phyloP scores from a whole-genome alignment of 2,888 invertebrate genomes.

The Hylaea fasciaria region DNA sequence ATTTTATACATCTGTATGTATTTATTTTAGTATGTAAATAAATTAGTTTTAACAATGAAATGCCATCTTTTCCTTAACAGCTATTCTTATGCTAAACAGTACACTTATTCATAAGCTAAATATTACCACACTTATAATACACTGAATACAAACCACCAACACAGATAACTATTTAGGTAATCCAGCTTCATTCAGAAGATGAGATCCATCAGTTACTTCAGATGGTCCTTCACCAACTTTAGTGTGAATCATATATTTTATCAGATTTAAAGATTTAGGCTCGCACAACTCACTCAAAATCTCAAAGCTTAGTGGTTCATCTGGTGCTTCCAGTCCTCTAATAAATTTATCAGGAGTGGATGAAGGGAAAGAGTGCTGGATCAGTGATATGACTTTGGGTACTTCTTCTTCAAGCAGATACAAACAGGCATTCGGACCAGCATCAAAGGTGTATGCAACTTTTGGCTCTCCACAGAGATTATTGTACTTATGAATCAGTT shows the following conservation, averaged over 20 bases:
- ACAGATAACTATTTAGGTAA: slow-evolving; percentile 45
- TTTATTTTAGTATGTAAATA: slow-evolving; percentile 61
- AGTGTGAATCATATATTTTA: slow-evolving; percentile 94
- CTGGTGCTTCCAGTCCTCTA: slow-evolving; percentile 57
- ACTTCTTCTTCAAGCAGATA: slow-evolving; percentile 92
- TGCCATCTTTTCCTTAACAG: slow-evolving; percentile 48
- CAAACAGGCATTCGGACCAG: slow-evolving; percentile 98
- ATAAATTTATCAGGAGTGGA: slow-evolving; percentile 66
- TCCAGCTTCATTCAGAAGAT: slow-evolving; percentile 66
- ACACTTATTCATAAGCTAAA: slow-evolving; percentile 3
- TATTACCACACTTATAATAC: slow-evolving; percentile 8
- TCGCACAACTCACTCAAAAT: slow-evolving; percentile 58
- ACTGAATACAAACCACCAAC: slow-evolving; percentile 20
- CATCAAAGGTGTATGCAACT: slow-evolving; percentile 99
- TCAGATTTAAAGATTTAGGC: slow-evolving; percentile 78
- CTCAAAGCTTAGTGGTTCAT: slow-evolving; percentile 45
- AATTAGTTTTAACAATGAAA: slow-evolving; percentile 51
- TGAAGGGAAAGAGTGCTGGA: slow-evolving; percentile 90
- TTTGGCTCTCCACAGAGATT: slow-evolving; percentile 85
- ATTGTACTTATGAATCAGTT: slow-evolving; percentile 94
- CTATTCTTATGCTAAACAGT: slow-evolving; percentile 5
- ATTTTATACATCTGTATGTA: slow-evolving; percentile 50
- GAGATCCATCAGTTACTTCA: slow-evolving; percentile 68
- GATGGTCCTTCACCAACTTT: slow-evolving; percentile 92
- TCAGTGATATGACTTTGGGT: slow-evolving; percentile 86